These are phyloP conservation scores for Furnarius figulus DNA, from an alignment of 2,113 vertebrate species.

Conservation along the genomic window DNA sequence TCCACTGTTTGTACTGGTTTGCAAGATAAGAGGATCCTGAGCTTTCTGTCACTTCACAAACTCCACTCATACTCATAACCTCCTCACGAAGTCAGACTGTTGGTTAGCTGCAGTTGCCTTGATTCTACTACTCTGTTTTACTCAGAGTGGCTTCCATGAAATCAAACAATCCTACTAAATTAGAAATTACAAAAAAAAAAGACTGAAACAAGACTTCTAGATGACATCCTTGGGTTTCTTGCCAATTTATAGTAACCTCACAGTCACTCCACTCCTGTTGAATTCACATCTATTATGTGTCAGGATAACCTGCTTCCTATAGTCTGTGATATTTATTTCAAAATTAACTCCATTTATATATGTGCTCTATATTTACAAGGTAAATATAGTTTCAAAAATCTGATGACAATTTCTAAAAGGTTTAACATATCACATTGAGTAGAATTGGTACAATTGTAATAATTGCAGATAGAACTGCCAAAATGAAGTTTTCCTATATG, in stretches of 20 bases:
- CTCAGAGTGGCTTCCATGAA: background rate
- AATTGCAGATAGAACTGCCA: background rate
- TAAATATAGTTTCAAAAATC: background rate
- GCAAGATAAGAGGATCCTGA: background rate
- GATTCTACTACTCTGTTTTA: background rate
- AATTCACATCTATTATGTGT: background rate
- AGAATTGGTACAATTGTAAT: background rate
- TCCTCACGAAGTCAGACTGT: fast-evolving
- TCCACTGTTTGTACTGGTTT: background rate
- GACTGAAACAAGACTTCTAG: background rate
- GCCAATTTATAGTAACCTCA: background rate
- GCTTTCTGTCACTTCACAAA: background rate
- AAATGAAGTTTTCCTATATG: background rate
- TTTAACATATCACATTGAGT: background rate
- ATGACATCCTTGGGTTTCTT: background rate
- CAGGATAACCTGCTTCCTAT: background rate
- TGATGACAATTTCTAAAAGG: background rate
- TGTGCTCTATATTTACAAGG: too few relatives aligned
- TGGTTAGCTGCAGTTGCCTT: background rate
- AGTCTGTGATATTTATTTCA: background rate
- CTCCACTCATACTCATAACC: background rate
- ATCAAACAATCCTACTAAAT: background rate
- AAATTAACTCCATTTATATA: background rate
- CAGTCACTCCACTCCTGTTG: background rate
- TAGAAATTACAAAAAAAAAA: background rate